phyloP scores from a whole-genome alignment of 2,113 vertebrate species.

The Lates calcarifer region DNA sequence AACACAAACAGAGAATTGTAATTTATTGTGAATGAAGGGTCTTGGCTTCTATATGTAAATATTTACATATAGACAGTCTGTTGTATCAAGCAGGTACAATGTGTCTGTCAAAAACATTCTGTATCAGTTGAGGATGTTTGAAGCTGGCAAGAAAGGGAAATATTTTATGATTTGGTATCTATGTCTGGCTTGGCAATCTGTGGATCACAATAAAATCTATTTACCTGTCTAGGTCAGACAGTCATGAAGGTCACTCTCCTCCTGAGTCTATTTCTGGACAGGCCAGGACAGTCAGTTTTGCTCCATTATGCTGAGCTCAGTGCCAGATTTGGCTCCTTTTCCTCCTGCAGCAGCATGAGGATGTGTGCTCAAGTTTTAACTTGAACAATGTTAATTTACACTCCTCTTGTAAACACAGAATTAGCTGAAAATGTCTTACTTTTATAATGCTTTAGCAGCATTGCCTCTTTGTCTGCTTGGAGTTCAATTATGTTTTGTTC shows the following conservation, averaged over 20 bases:
- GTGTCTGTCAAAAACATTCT: background rate
- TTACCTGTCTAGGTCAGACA: slow-evolving; percentile 23
- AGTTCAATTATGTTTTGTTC: slow-evolving; percentile 50
- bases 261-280: slow-evolving; percentile 15
- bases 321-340: background rate
- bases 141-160: background rate
- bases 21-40: too few species aligned
- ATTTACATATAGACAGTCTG: background rate
- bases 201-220: slow-evolving; percentile 25
- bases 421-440: slow-evolving; percentile 17
- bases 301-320: background rate
- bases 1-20: too few species aligned
- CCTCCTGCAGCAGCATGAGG: background rate
- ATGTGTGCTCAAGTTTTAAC: background rate
- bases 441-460: slow-evolving; percentile 31
- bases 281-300: slow-evolving; percentile 9
- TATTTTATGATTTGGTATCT: slow-evolving; percentile 15
- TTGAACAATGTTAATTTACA: slow-evolving; percentile 24
- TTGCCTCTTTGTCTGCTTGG: slow-evolving; percentile 27
- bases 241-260: slow-evolving; percentile 29
- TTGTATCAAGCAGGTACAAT: background rate
- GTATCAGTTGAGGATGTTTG: background rate
- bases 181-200: slow-evolving; percentile 14
- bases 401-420: slow-evolving; percentile 28
- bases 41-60: background rate